Percentiles rank a stretch among this genome's conserved stretches.
Evolutionary conservation across 2,113 vertebrate genomes (phyloP).

Genomic region (Engystomops pustulosus): DNA sequence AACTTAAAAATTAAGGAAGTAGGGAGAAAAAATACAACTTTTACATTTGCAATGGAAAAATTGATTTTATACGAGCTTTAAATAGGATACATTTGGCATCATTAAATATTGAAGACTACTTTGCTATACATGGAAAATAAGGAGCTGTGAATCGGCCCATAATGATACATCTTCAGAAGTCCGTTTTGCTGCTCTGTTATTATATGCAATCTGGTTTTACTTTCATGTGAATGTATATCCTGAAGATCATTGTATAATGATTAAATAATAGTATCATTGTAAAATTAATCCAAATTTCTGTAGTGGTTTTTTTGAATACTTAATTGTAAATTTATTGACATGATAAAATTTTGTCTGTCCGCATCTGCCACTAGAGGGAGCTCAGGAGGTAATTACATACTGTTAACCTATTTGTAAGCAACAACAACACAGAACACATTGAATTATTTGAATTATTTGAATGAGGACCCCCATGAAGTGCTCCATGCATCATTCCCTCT

Average conservation of each 20-base stretch:
- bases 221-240: background rate
- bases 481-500: too few species aligned
- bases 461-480: too few species aligned
- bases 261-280: too few species aligned
- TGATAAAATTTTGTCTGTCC: too few species aligned
- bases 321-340: too few species aligned
- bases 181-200: background rate
- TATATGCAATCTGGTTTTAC: background rate
- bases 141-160: background rate
- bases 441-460: too few species aligned
- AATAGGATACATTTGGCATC: constrained; percentile 44
- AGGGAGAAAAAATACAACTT: constrained; percentile 30
- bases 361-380: too few species aligned
- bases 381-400: background rate
- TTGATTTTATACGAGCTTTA: constrained; percentile 34
- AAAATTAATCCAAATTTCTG: too few species aligned
- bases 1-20: constrained; percentile 37
- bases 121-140: constrained; percentile 49
- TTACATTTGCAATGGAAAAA: constrained; percentile 43
- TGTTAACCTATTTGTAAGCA: too few species aligned
- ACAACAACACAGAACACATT: too few species aligned
- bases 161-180: constrained; percentile 1
- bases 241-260: background rate
- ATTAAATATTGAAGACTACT: constrained; percentile 40
- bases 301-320: too few species aligned